Percentiles rank a stretch among this genome's conserved stretches.
Conservation (phyloP, 2,888 invertebrate genomes). For the Cantharis rufa region DNA sequence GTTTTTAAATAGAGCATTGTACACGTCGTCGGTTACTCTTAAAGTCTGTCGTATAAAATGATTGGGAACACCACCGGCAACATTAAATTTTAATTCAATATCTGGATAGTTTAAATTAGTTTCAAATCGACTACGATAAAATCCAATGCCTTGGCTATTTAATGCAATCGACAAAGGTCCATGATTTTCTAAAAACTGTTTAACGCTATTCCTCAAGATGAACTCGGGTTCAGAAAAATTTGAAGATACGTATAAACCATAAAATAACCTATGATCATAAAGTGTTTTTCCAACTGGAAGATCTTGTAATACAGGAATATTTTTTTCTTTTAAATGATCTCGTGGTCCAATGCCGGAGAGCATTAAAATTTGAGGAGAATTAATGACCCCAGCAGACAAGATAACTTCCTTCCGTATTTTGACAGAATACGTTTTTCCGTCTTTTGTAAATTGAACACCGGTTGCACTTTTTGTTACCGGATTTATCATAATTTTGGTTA, state of each 20-base stretch:
- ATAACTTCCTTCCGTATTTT: constrained; percentile 66
- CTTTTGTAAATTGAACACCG: constrained; percentile 59
- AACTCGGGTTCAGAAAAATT: constrained; percentile 56
- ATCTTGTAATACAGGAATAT: constrained; percentile 64
- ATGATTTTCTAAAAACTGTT: constrained; percentile 47
- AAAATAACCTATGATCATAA: constrained; percentile 71
- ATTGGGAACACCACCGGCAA: not conserved
- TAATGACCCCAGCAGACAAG: constrained; percentile 62
- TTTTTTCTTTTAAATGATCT: constrained; percentile 57
- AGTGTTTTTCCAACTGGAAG: constrained; percentile 74
- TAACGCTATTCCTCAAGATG: constrained; percentile 52
- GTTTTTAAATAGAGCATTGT: not conserved
- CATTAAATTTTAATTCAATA: not conserved
- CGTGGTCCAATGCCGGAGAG: constrained; percentile 69
- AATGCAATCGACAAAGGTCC: not conserved
- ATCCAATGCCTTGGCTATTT: not conserved
- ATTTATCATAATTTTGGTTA: constrained; percentile 65
- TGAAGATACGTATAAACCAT: constrained; percentile 61
- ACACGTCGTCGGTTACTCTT: not conserved
- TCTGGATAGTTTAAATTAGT: not conserved
- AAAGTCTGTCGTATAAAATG: not conserved
- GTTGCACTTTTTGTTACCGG: constrained; percentile 56
- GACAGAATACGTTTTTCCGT: constrained; percentile 56
- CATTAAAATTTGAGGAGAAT: constrained; percentile 68
- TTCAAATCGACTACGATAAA: not conserved